Evolutionary conservation across 2,888 invertebrate genomes (phyloP).

Genomic region (Cryptophagus acutangulus): DNA sequence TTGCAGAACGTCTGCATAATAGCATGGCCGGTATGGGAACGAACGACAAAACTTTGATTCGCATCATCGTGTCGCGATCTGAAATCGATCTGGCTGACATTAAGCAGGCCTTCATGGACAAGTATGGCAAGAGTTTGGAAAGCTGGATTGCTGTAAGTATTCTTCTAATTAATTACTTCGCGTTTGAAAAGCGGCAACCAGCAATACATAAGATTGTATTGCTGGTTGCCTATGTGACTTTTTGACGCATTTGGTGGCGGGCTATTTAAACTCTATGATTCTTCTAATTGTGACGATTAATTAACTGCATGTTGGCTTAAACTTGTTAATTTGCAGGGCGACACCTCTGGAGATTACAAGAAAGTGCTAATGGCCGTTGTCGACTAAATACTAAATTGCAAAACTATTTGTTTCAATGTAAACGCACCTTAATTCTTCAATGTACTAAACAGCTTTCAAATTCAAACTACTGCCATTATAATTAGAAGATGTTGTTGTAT

Average conservation of each 20-base stretch:
- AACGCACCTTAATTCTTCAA: background rate
- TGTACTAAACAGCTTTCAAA: background rate
- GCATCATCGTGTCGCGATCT: slow-evolving; percentile 85
- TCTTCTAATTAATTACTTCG: slow-evolving; percentile 11
- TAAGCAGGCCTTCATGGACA: slow-evolving; percentile 80
- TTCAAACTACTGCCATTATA: background rate
- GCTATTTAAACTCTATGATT: no score
- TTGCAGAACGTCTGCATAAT: slow-evolving; percentile 84
- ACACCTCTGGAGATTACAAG: slow-evolving; percentile 92
- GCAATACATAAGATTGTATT: no score
- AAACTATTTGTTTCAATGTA: slow-evolving; percentile 1
- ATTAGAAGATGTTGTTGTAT: slow-evolving; percentile 2
- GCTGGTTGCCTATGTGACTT: background rate
- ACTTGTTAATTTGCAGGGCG: slow-evolving; percentile 67
- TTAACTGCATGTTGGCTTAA: slow-evolving; percentile 27
- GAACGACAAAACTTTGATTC: slow-evolving; percentile 86
- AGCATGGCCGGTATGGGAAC: slow-evolving; percentile 90
- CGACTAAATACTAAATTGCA: slow-evolving; percentile 44
- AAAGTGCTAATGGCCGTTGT: slow-evolving; percentile 81
- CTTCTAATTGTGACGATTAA: no score
- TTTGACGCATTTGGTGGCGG: background rate
- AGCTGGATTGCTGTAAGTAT: slow-evolving; percentile 78
- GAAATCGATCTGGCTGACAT: slow-evolving; percentile 91
- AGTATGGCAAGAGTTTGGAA: slow-evolving; percentile 76
- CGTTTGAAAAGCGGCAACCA: no score